Conservation (phyloP, 37 sponge, comb jelly and placozoan genomes). For the Geodia barretti region DNA sequence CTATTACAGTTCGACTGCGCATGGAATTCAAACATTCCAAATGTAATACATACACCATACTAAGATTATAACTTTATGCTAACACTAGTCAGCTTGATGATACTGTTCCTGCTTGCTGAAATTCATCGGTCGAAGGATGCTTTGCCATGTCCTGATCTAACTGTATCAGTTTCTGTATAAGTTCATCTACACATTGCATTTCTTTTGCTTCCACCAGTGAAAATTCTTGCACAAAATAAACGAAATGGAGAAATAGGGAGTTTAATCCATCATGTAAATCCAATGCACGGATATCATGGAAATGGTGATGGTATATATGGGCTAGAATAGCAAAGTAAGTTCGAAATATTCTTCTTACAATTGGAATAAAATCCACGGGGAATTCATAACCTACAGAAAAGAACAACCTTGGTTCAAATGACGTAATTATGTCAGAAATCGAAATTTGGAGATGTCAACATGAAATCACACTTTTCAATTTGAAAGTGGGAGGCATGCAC, state of each 20-base stretch:
- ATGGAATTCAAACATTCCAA: too few relatives aligned
- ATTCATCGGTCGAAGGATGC: constrained; percentile 34
- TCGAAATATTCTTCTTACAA: constrained; percentile 78
- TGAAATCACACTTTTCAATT: not conserved
- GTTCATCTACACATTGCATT: constrained; percentile 63
- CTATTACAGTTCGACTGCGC: too few relatives aligned
- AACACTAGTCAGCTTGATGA: too few relatives aligned
- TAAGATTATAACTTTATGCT: too few relatives aligned
- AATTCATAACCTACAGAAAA: constrained; percentile 61
- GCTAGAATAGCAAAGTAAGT: constrained; percentile 80
- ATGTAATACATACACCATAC: too few relatives aligned
- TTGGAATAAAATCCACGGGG: constrained; percentile 70
- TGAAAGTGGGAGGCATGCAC: too few relatives aligned
- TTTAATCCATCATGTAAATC: constrained; percentile 71
- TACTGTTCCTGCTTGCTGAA: not conserved
- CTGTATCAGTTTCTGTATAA: constrained; percentile 57
- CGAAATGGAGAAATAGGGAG: constrained; percentile 84
- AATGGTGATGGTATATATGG: constrained; percentile 91
- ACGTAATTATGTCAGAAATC: too few relatives aligned
- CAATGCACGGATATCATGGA: constrained; percentile 43
- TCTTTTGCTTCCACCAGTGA: constrained; percentile 74
- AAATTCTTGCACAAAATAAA: constrained; percentile 88
- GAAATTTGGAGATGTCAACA: too few relatives aligned
- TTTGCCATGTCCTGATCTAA: constrained; percentile 54
- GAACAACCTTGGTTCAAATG: too few relatives aligned